Conservation (phyloP, 23 tunicate species). For the Clavelina lepadiformis region DNA sequence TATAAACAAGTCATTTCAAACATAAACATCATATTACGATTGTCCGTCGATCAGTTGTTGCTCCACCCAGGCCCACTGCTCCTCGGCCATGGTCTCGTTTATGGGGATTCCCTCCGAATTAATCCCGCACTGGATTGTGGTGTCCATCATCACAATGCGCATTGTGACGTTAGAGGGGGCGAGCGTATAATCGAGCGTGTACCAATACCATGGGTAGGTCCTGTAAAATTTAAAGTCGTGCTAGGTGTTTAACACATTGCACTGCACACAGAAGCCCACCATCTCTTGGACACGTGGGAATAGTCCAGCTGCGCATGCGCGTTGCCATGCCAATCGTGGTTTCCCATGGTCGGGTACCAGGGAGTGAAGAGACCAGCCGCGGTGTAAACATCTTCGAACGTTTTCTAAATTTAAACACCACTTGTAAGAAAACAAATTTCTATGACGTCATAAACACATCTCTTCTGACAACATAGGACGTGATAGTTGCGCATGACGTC, state of each 20-base stretch:
- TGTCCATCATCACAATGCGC: slow-evolving; percentile 69
- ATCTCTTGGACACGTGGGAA: slow-evolving; percentile 47
- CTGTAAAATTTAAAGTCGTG: slow-evolving; percentile 3
- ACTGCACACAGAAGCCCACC: slow-evolving; percentile 18
- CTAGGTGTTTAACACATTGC: background rate
- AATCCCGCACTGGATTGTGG: slow-evolving; percentile 52
- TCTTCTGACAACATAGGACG: no score
- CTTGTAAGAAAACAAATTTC: no score
- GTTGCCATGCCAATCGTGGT: slow-evolving; percentile 86
- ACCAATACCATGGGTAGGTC: slow-evolving; percentile 68
- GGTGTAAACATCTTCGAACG: slow-evolving; percentile 74
- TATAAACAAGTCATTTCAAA: background rate
- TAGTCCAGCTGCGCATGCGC: slow-evolving; percentile 74
- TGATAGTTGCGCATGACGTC: no score
- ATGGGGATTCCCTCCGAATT: slow-evolving; percentile 38
- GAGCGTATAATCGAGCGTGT: slow-evolving; percentile 37
- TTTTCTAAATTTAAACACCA: slow-evolving; percentile 10
- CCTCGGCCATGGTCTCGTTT: slow-evolving; percentile 51
- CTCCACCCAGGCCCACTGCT: slow-evolving; percentile 74
- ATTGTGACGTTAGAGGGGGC: slow-evolving; percentile 10
- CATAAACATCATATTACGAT: no score
- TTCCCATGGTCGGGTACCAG: slow-evolving; percentile 81
- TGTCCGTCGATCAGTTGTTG: slow-evolving; percentile 27
- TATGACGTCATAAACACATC: no score
- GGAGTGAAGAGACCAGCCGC: slow-evolving; percentile 42